A percentile compares a stretch with the other conserved stretches of the same genome.
Conservation (phyloP, 1,140 invertebrate species). For the Periplaneta americana region DNA sequence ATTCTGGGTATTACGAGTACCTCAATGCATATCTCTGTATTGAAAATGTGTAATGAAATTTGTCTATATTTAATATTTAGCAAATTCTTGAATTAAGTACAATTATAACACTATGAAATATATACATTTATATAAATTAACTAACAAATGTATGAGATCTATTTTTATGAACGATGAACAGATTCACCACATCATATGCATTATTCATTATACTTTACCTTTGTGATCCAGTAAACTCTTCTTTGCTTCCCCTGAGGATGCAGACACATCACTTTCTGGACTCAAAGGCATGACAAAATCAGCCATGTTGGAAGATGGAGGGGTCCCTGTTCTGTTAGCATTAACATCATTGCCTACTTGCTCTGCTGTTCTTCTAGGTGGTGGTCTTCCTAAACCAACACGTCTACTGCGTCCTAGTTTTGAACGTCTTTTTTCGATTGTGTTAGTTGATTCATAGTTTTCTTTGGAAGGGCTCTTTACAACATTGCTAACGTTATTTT, state of each 20-base stretch:
- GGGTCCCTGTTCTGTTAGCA: slow-evolving; percentile 23
- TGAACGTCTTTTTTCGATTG: background rate
- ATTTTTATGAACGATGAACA: too few species aligned
- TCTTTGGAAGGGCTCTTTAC: background rate
- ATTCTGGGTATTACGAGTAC: too few species aligned
- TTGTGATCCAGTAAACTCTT: background rate
- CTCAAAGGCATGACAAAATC: slow-evolving; percentile 41
- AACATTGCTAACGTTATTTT: background rate
- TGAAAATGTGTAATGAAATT: too few species aligned
- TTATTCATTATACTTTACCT: background rate
- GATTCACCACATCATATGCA: too few species aligned
- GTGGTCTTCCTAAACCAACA: background rate
- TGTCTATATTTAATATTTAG: too few species aligned
- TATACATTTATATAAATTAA: too few species aligned
- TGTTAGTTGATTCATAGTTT: background rate
- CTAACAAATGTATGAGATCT: too few species aligned
- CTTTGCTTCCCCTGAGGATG: slow-evolving; percentile 22
- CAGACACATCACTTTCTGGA: slow-evolving; percentile 42
- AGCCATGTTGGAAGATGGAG: slow-evolving; percentile 25
- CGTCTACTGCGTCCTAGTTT: background rate
- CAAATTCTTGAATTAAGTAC: too few species aligned
- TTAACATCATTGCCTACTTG: background rate
- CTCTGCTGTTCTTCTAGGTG: background rate
- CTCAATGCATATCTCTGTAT: too few species aligned
- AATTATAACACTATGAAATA: too few species aligned